Evolutionary conservation across 2,113 vertebrate genomes (phyloP).

Genomic region (Felis chaus): DNA sequence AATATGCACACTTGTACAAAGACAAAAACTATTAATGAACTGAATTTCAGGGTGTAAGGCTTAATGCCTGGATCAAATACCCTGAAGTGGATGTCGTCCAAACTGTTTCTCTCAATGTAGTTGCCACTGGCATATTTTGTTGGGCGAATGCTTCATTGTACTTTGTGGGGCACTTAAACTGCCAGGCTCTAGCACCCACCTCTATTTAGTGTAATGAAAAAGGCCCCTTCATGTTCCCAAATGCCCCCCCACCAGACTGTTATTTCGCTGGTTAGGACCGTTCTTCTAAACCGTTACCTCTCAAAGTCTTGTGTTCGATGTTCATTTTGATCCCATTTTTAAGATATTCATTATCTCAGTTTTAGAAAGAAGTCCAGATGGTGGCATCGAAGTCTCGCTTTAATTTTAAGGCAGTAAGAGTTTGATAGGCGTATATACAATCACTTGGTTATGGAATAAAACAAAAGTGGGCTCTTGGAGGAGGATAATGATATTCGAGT

Average conservation of each 20-base stretch:
- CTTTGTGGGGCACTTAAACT: neutral
- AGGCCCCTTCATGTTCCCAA: neutral
- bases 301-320: neutral
- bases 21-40: neutral
- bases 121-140: neutral
- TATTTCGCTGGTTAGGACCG: neutral
- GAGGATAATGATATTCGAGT: slow-evolving; percentile 70
- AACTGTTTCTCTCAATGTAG: neutral
- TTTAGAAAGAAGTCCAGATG: neutral
- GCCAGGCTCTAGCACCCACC: neutral
- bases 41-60: neutral
- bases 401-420: neutral
- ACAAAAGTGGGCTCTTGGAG: slow-evolving; percentile 35
- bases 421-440: neutral
- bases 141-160: neutral
- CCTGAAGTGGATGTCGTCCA: neutral
- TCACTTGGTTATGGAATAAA: slow-evolving; percentile 43
- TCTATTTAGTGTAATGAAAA: neutral
- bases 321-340: neutral
- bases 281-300: neutral
- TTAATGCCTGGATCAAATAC: neutral
- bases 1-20: neutral
- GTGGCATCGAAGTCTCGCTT: neutral
- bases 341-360: neutral
- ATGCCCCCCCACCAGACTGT: too few relatives aligned